These are phyloP conservation scores for Oreonectes daqikongensis DNA, from an alignment of 2,797 vertebrate species.

Conservation along the genomic window DNA sequence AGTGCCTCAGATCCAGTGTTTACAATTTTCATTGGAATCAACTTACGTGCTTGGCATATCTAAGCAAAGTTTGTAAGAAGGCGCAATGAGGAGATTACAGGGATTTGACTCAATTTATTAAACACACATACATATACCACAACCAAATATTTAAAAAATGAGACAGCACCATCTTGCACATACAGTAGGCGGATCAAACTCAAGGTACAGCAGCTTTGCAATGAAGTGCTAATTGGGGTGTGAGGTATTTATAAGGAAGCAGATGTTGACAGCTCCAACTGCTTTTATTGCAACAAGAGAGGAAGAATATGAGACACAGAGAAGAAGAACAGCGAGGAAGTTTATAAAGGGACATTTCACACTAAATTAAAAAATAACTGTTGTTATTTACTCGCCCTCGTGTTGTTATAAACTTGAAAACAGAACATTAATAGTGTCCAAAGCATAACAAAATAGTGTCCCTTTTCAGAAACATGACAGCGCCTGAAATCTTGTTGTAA, in stretches of 20 bases:
- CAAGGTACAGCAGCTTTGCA: conserved; percentile 27
- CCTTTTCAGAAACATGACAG: background rate
- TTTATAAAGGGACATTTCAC: background rate
- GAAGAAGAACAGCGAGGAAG: background rate
- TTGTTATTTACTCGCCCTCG: background rate
- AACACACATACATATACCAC: background rate
- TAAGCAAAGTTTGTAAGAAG: background rate
- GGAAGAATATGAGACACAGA: background rate
- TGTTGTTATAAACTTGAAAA: background rate
- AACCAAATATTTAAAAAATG: background rate
- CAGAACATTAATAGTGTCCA: background rate
- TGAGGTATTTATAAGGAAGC: conserved; percentile 46
- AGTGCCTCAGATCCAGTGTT: background rate
- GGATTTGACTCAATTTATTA: background rate
- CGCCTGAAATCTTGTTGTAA: background rate
- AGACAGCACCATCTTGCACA: conserved; percentile 3
- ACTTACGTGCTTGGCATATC: background rate
- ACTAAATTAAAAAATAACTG: background rate
- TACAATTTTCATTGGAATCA: background rate
- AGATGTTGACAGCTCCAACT: conserved; percentile 46
- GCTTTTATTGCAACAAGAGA: conserved; percentile 17
- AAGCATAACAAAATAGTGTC: background rate
- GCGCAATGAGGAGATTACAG: background rate
- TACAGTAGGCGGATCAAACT: conserved; percentile 10
- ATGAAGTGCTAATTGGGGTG: conserved; percentile 54